A percentile compares a stretch with the other conserved stretches of the same genome.
These are phyloP conservation scores for Oreochromis tanganicae DNA, from an alignment of 2,113 vertebrate genomes.

Conservation along the genomic window DNA sequence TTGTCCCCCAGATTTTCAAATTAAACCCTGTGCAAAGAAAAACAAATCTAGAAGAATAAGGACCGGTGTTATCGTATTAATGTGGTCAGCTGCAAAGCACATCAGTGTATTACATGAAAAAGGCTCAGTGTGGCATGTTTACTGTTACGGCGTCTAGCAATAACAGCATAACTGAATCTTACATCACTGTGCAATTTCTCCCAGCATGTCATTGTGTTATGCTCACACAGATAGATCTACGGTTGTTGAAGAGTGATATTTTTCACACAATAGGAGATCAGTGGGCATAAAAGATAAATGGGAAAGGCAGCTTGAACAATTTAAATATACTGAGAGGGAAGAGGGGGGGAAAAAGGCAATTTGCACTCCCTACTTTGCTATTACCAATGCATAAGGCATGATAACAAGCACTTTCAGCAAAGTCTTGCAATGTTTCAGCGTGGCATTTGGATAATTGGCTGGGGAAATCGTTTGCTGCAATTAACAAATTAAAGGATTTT, in stretches of 20 bases:
- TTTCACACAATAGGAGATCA: conserved; percentile 40
- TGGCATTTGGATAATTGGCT: conserved; percentile 68
- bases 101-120: neutral
- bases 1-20: neutral
- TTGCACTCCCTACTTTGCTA: conserved; percentile 42
- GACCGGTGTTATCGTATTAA: neutral
- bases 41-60: neutral
- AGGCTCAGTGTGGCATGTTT: neutral
- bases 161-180: neutral
- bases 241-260: conserved; percentile 31
- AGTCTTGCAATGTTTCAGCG: conserved; percentile 49
- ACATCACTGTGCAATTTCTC: conserved; percentile 9
- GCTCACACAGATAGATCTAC: conserved; percentile 2
- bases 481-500: conserved; percentile 64
- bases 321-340: conserved; percentile 28
- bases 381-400: conserved; percentile 60
- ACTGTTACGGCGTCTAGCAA: neutral
- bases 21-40: neutral
- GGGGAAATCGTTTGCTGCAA: conserved; percentile 53
- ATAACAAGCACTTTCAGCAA: conserved; percentile 44
- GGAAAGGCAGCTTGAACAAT: conserved; percentile 46
- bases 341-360: conserved; percentile 20
- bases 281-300: conserved; percentile 53
- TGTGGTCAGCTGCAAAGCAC: neutral
- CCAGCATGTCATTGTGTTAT: neutral